Base-by-base conservation (phyloP, 2,888 invertebrate genomes). In the Oligia latruncula region DNA sequence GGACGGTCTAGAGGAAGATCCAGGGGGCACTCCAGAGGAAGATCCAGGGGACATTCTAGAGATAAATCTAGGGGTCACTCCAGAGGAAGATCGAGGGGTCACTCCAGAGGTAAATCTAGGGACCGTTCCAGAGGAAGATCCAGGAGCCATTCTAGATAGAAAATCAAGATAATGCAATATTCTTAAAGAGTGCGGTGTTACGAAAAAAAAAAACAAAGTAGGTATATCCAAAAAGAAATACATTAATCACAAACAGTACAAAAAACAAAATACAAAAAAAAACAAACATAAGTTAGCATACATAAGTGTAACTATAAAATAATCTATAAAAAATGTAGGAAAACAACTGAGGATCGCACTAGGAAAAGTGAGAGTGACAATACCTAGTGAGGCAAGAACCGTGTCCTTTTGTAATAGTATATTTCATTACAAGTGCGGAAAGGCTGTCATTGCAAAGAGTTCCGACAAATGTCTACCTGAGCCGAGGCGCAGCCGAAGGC, bases 1-100 rank as follows among this genome's bases (percentile, higher is more conserved):
- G 77, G 80, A 0, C 77, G 66, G 6, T 87, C 85, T 0, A 77
- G 80, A 29, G 84, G 43, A 0, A 75, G 29, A 46, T 82, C 82
- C 0, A 71, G 76, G 60, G 55, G 20, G 1, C 71, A 11, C 43
- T 85, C 87, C 0, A 35, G 74, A 43, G 58, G 77, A 46, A 66
- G 70, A 65, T 81, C 79, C 5, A 82, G 76, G 60, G 55, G 20
- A 1, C 71, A 13, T 46, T 85, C 87, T 0, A 35, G 74, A 43
- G 58, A 75, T 2, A 49, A 0, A 49, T 49, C 49, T 0, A 49
- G 46, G 46, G 81, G 46, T 73, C 77, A 70, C 8, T 87, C 85
- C 0, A 77, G 80, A n/a, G 83, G 49, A 0, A 62, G 0, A 62
- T 62, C 76, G 13, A 83, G 80, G 70, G 80, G 23, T 0, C 70